A percentile compares a stretch with the other conserved stretches of the same genome.
phyloP scores from a whole-genome alignment of 2,797 vertebrate genomes.

The Arnoldichthys spilopterus region DNA sequence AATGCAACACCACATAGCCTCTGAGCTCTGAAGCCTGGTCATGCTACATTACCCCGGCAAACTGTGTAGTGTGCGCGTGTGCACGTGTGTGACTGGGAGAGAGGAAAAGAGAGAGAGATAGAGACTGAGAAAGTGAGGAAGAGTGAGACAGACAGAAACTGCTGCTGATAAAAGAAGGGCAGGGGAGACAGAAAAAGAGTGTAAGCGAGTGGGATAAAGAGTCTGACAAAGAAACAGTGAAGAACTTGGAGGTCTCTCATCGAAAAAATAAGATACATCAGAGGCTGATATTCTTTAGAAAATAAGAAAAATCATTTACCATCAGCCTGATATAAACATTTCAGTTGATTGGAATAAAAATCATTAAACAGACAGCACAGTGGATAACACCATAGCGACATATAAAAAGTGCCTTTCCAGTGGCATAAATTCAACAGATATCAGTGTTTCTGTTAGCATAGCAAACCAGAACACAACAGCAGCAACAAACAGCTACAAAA shows the following conservation, averaged over 20 bases:
- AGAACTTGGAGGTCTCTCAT: constrained; percentile 1
- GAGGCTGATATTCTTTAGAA: background rate
- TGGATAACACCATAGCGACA: background rate
- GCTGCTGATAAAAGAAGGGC: constrained; percentile 7
- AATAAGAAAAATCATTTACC: background rate
- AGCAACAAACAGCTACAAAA: too few species aligned
- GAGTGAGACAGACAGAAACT: constrained; percentile 10
- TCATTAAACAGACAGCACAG: background rate
- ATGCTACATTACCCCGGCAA: constrained; percentile 60
- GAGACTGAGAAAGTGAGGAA: background rate
- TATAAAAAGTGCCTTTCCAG: too few species aligned
- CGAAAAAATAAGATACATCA: background rate
- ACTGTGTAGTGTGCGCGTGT: constrained; percentile 42
- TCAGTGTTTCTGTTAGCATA: too few species aligned
- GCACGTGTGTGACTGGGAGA: constrained; percentile 6
- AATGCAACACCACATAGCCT: constrained; percentile 85
- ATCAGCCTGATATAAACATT: background rate
- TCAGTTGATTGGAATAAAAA: background rate
- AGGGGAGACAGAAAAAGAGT: background rate
- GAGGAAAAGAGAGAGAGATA: constrained; percentile 1
- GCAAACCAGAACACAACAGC: too few species aligned
- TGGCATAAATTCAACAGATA: too few species aligned
- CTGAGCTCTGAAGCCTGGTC: constrained; percentile 67
- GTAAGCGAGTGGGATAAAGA: background rate
- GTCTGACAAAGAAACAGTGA: constrained; percentile 2